These are phyloP conservation scores for Rhinichthys osculus DNA, from an alignment of 2,797 vertebrate species.

Conservation along the genomic window DNA sequence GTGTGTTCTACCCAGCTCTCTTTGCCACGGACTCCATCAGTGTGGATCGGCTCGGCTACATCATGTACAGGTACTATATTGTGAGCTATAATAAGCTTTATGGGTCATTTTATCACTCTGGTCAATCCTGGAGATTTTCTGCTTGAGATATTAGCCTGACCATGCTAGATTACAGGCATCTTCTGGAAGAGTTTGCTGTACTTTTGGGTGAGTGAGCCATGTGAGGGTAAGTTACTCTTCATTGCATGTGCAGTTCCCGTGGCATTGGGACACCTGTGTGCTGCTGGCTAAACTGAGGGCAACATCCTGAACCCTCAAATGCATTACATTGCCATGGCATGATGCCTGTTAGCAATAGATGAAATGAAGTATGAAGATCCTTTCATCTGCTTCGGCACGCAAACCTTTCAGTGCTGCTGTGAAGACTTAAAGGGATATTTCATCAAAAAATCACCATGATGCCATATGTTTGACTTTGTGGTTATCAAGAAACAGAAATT, in stretches of 20 bases:
- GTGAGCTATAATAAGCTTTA: background rate
- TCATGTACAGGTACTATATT: slow-evolving; percentile 88
- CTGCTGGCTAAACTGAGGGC: slow-evolving; percentile 25
- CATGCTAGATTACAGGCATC: slow-evolving; percentile 5
- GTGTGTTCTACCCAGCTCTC: slow-evolving; percentile 90
- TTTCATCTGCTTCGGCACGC: slow-evolving; percentile 38
- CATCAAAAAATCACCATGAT: background rate
- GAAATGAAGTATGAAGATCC: slow-evolving; percentile 43
- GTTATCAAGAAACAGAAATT: background rate
- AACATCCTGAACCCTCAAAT: slow-evolving; percentile 31
- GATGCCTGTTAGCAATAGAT: slow-evolving; percentile 34
- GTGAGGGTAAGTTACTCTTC: background rate
- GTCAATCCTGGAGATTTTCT: background rate
- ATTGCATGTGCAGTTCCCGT: background rate
- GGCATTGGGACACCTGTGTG: slow-evolving; percentile 32
- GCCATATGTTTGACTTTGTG: background rate
- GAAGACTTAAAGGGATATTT: background rate
- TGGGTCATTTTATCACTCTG: background rate
- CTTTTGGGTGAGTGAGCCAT: background rate
- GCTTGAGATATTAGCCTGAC: background rate
- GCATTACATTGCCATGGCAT: slow-evolving; percentile 17
- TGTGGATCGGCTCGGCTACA: slow-evolving; percentile 89
- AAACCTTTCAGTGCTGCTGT: slow-evolving; percentile 2
- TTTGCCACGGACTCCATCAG: slow-evolving; percentile 83
- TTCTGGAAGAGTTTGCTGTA: background rate